A percentile compares a stretch with the other conserved stretches of the same genome.
These are phyloP conservation scores for Pseudomyrmex cubaensis DNA, from an alignment of 1,140 invertebrate species.

Conservation along the genomic window DNA sequence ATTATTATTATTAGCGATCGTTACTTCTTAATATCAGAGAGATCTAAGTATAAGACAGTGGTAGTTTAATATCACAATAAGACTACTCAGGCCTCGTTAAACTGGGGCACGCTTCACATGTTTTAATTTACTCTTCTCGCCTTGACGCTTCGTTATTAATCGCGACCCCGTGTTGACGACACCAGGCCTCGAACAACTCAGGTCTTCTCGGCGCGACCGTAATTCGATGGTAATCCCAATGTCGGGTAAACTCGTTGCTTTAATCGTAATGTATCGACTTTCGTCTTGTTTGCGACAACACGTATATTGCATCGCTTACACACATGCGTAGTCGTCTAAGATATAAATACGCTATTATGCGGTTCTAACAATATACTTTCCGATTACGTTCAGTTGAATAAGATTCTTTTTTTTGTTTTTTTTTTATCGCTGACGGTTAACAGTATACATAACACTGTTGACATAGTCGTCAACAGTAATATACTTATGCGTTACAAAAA, in stretches of 20 bases:
- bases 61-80: constrained; percentile 86
- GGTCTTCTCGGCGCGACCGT: constrained; percentile 47
- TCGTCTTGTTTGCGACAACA: constrained; percentile 5
- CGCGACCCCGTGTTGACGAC: constrained; percentile 50
- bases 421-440: too few species aligned
- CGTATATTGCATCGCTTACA: constrained; percentile 13
- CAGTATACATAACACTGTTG: neutral
- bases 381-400: neutral
- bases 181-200: constrained; percentile 60
- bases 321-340: constrained; percentile 14
- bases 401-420: neutral
- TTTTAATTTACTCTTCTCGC: constrained; percentile 59
- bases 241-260: constrained; percentile 60
- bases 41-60: constrained; percentile 85
- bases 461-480: too few species aligned
- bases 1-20: constrained; percentile 77
- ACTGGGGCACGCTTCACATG: constrained; percentile 76
- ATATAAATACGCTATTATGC: neutral
- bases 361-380: constrained; percentile 11
- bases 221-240: constrained; percentile 62
- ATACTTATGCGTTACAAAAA: too few species aligned
- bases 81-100: constrained; percentile 85
- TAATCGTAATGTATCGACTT: constrained; percentile 8
- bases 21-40: constrained; percentile 84
- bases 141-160: constrained; percentile 70